Percentiles rank a stretch among this genome's conserved stretches.
Conservation (phyloP, 2,113 vertebrate genomes). For the Piprites chloris region DNA sequence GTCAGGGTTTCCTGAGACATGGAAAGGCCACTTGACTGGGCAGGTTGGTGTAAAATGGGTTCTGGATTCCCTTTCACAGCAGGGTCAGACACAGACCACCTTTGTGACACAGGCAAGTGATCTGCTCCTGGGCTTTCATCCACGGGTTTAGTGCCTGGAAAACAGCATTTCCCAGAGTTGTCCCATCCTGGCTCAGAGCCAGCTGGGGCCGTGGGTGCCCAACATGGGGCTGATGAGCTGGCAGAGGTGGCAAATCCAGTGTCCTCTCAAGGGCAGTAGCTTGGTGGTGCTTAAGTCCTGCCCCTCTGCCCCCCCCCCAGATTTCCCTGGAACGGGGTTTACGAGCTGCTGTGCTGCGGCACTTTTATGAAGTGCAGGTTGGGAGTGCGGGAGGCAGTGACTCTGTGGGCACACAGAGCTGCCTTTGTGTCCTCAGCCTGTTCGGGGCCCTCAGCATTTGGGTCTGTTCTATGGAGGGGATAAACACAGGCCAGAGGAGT, state of each 20-base stretch:
- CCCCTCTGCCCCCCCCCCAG: background rate
- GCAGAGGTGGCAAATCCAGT: background rate
- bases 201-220: background rate
- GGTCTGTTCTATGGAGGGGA: background rate
- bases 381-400: background rate
- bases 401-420: background rate
- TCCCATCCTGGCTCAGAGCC: background rate
- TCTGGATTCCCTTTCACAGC: background rate
- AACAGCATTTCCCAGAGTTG: background rate
- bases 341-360: fast-evolving
- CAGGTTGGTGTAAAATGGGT: background rate
- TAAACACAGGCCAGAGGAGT: background rate
- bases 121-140: background rate
- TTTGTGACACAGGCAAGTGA: background rate
- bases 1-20: background rate
- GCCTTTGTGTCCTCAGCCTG: background rate
- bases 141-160: background rate
- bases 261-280: background rate
- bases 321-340: background rate
- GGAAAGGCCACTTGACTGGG: background rate
- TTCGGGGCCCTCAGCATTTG: background rate
- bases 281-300: background rate
- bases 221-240: background rate
- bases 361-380: background rate
- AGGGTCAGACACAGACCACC: background rate